These are phyloP conservation scores for Falcunculus frontatus DNA, from an alignment of 2,113 vertebrate species.

Conservation along the genomic window DNA sequence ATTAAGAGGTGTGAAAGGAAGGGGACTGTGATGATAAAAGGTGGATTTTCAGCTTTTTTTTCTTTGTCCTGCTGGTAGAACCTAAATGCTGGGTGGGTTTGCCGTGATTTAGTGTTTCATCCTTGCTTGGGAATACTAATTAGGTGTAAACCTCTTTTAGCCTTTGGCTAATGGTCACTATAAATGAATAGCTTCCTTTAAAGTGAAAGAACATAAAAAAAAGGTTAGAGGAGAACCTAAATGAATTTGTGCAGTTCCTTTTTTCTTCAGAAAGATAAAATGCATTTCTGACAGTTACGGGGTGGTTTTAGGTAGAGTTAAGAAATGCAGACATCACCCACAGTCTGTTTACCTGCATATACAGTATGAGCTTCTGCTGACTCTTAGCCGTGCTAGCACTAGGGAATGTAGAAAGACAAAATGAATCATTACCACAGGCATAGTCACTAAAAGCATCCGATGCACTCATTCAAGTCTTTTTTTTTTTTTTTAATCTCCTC, in stretches of 20 bases:
- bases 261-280: slow-evolving; percentile 11
- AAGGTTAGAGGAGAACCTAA: background rate
- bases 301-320: slow-evolving; percentile 7
- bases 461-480: background rate
- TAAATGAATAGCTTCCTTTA: slow-evolving; percentile 12
- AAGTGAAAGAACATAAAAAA: background rate
- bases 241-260: background rate
- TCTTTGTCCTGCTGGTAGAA: background rate
- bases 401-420: background rate
- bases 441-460: slow-evolving; percentile 12
- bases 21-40: background rate
- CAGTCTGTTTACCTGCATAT: background rate
- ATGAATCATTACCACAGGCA: slow-evolving; percentile 33
- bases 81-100: background rate
- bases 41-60: background rate
- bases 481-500: background rate
- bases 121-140: background rate
- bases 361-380: background rate
- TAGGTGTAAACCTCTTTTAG: slow-evolving; percentile 14
- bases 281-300: background rate
- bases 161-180: slow-evolving; percentile 19
- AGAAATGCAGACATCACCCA: background rate
- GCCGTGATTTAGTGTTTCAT: background rate
- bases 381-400: background rate
- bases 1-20: background rate